Conservation (phyloP, 2,113 vertebrate species). For the Gobius niger region DNA sequence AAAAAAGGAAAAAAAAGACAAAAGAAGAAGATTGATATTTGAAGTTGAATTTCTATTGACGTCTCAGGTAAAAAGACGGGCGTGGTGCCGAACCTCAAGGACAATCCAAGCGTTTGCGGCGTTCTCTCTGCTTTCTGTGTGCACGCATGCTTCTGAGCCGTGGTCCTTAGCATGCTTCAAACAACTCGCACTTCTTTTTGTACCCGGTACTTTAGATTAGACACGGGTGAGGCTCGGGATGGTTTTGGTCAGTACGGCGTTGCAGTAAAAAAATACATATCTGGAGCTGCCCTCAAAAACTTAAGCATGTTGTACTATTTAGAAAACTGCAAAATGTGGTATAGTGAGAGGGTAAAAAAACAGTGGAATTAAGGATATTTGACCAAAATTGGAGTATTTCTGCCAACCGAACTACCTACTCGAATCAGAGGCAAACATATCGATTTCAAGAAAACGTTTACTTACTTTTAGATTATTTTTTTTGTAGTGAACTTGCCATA, state of each 20-base stretch:
- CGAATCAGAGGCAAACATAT: too few relatives aligned
- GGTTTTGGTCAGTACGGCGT: neutral
- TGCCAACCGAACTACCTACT: too few relatives aligned
- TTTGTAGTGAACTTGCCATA: too few relatives aligned
- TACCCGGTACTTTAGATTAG: neutral
- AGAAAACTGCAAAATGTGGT: too few relatives aligned
- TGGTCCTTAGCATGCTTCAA: neutral
- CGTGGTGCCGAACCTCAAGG: conserved; percentile 41
- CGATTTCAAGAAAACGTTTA: too few relatives aligned
- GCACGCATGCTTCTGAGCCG: neutral
- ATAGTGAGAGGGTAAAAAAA: too few relatives aligned
- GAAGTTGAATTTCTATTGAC: conserved; percentile 1
- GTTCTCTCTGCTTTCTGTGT: neutral
- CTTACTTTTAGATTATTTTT: too few relatives aligned
- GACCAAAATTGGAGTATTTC: too few relatives aligned
- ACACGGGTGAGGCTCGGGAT: neutral
- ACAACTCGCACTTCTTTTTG: neutral
- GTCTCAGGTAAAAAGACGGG: conserved; percentile 45
- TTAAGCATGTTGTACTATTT: neutral
- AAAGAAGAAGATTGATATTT: neutral
- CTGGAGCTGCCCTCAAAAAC: neutral
- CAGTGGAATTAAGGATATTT: too few relatives aligned
- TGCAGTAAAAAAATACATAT: neutral
- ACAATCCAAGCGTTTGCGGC: conserved; percentile 43
- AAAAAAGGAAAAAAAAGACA: neutral